phyloP scores from a whole-genome alignment of 2,797 vertebrate species.

The Percopsis omiscomaycus region DNA sequence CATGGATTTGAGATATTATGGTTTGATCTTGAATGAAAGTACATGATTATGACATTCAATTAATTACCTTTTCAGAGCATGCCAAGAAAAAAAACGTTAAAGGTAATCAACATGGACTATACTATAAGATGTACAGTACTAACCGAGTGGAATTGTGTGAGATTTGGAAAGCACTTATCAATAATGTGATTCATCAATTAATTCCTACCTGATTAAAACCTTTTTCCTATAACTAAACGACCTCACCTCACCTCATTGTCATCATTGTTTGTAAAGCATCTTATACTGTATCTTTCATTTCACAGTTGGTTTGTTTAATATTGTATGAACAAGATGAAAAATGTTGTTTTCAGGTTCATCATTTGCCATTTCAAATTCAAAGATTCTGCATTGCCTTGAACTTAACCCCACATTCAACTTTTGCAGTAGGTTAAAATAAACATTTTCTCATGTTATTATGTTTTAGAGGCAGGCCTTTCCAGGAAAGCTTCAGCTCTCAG shows the following conservation, averaged over 20 bases:
- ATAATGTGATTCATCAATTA: too few species aligned
- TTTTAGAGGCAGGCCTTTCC: conserved; percentile 45
- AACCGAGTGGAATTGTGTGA: background rate
- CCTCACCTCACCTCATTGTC: too few species aligned
- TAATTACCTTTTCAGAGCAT: background rate
- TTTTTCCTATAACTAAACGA: too few species aligned
- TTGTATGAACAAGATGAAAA: background rate
- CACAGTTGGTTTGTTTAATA: conserved; percentile 2
- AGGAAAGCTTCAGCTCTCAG: conserved; percentile 58
- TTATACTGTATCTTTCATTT: too few species aligned
- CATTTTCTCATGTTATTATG: conserved; percentile 9
- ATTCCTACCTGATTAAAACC: too few species aligned
- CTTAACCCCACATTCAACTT: background rate
- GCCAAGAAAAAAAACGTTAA: background rate
- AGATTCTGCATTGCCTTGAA: background rate
- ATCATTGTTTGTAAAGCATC: too few species aligned
- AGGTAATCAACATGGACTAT: background rate
- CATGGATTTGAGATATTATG: background rate
- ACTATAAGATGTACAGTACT: background rate
- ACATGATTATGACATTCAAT: background rate
- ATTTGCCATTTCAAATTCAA: background rate
- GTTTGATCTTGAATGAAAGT: background rate
- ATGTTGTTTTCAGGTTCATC: background rate
- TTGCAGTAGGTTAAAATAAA: background rate
- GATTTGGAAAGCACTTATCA: too few species aligned